Evolutionary conservation across 2,113 vertebrate species (phyloP), one percentile per base, ranked within the genome.

Genomic region (Urocolius indicus): DNA sequence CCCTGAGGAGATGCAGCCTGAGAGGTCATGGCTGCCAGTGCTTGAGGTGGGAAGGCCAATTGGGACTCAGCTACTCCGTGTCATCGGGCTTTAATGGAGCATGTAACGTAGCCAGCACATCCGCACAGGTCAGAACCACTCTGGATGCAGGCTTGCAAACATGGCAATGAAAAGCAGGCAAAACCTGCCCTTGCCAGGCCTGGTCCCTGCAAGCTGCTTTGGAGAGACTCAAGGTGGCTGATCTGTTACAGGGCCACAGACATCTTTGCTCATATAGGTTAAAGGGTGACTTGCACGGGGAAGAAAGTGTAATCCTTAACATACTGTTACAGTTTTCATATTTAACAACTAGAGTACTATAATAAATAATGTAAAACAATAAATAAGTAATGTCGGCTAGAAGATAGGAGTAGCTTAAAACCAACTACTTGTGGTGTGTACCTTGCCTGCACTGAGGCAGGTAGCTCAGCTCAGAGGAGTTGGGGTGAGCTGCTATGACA

Each of bases 331-430:
- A 43, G 55, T 75, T 91, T 94, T 96, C 87, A 91, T 89, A 93
- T 95, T 94, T 95, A 94, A 89, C 73, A 87, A 95, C 89, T 55
- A 62, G 43, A 22, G 63, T 55, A 38, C 84, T 87, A 65, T 43
- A 82, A 96, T 93, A 83, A 94, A 94, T 93, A 91, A 96, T 94
- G 88, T 88, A 95, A 94, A 96, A 8, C 38, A 72, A 86, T 93
- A 41, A 96, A 95, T 91, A 96, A 96, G 67, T 95, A 86, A 96
- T 91, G 93, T 51, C 67, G 91, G 9, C 0, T 19, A 59, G 83
- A 86, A 95, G 86, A 91, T 69, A 93, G 72, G 71, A 74, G 88
- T 87, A 93, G 55, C 65, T 94, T 78, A 95, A 94, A 93, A 78
- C 74, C 23, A 75, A 65, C 83, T 78, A 58, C 34, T 48, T 71